Conservation (phyloP, 2,113 vertebrate genomes). For the Hippolais icterina region DNA sequence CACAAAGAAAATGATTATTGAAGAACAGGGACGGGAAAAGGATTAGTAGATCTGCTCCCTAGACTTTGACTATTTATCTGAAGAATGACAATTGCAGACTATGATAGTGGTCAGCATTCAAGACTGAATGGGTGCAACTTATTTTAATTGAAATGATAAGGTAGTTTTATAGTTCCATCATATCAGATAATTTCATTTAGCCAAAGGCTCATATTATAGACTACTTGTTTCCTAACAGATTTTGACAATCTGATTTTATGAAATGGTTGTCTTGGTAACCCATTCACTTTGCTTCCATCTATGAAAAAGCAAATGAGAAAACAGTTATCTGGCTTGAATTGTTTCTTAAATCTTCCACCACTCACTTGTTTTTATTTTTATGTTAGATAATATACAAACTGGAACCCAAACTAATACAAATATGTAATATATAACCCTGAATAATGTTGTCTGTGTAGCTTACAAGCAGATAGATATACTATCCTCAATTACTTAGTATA, state of each 20-base stretch:
- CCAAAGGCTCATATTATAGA: conserved; percentile 20
- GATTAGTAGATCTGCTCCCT: not conserved
- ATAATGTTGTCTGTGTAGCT: not conserved
- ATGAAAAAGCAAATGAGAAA: not conserved
- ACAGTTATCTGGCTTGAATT: not conserved
- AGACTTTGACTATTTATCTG: not conserved
- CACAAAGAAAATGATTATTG: not conserved
- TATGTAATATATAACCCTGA: not conserved
- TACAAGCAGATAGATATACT: not conserved
- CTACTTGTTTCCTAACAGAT: conserved; percentile 32
- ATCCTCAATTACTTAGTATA: not conserved
- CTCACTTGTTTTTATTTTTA: not conserved
- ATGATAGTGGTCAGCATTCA: not conserved
- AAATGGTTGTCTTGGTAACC: conserved; percentile 48
- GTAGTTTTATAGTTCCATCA: not conserved
- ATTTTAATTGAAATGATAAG: not conserved
- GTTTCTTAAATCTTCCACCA: not conserved
- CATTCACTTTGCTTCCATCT: conserved; percentile 40
- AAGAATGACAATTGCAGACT: not conserved
- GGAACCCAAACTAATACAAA: not conserved
- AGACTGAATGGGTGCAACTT: not conserved
- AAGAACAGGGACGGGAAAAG: not conserved
- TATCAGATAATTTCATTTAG: not conserved
- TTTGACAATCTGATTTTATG: conserved; percentile 34
- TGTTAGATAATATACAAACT: not conserved